These are phyloP conservation scores for Pollenia labialis DNA, from an alignment of 2,888 invertebrate species.

Conservation along the genomic window DNA sequence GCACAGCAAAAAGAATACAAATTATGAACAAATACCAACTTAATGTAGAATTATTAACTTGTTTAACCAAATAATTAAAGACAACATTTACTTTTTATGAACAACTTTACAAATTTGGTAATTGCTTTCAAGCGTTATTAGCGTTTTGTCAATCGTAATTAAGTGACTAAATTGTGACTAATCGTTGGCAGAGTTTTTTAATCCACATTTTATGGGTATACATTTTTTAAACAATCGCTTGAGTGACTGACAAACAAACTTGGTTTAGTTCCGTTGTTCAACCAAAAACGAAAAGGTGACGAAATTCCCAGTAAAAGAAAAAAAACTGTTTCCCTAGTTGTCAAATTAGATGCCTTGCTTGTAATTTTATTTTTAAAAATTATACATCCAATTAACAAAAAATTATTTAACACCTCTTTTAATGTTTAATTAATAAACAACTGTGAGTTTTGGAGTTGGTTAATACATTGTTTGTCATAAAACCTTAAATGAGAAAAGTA, in stretches of 20 bases:
- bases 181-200: constrained; percentile 26
- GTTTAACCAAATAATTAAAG: constrained; percentile 38
- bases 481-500: constrained; percentile 2
- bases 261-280: constrained; percentile 16
- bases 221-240: constrained; percentile 22
- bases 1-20: neutral
- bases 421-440: constrained; percentile 36
- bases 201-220: neutral
- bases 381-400: neutral
- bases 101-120: constrained; percentile 65
- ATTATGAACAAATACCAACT: constrained; percentile 4
- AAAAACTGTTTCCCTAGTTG: constrained; percentile 2
- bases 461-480: neutral
- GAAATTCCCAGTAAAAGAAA: constrained; percentile 20
- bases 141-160: constrained; percentile 28
- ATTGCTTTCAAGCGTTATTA: constrained; percentile 10
- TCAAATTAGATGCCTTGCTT: constrained; percentile 39
- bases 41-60: constrained; percentile 32
- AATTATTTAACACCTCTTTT: constrained; percentile 39
- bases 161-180: constrained; percentile 55
- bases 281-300: constrained; percentile 31
- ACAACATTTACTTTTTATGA: constrained; percentile 52
- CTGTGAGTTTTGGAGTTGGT: neutral
- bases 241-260: constrained; percentile 33
- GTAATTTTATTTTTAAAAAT: neutral